These are phyloP conservation scores for Plebejus argus DNA, from an alignment of 2,888 invertebrate species.

Conservation along the genomic window DNA sequence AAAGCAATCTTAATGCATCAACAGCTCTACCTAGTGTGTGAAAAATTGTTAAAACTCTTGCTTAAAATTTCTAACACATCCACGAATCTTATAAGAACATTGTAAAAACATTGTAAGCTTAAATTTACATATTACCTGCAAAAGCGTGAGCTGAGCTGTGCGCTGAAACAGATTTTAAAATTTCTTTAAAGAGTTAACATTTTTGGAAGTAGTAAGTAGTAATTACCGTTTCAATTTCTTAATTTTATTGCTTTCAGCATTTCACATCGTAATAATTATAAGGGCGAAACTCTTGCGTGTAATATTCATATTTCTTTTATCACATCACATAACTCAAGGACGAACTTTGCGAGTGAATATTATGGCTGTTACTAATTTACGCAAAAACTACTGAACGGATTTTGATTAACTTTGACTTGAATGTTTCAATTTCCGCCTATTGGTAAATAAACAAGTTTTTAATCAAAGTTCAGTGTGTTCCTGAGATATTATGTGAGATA, in stretches of 20 bases:
- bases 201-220: not conserved
- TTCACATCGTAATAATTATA: too few relatives aligned
- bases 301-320: too few relatives aligned
- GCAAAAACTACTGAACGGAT: not conserved
- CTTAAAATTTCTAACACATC: not conserved
- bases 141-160: not conserved
- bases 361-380: not conserved
- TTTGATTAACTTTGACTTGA: too few relatives aligned
- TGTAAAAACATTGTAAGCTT: not conserved
- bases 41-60: not conserved
- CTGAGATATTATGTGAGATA: too few relatives aligned
- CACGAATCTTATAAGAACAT: not conserved
- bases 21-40: not conserved
- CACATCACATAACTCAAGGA: too few relatives aligned
- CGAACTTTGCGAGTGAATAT: not conserved
- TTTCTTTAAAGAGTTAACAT: not conserved
- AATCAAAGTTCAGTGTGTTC: too few relatives aligned
- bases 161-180: not conserved
- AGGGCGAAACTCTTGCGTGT: too few relatives aligned
- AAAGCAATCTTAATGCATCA: not conserved
- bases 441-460: not conserved
- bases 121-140: constrained; percentile 5
- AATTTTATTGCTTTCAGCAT: too few relatives aligned
- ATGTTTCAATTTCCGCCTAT: not conserved
- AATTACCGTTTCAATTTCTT: not conserved